Evolutionary conservation across 2,113 vertebrate genomes (phyloP), one percentile per base, ranked within the genome.

Genomic region (Perccottus glenii): DNA sequence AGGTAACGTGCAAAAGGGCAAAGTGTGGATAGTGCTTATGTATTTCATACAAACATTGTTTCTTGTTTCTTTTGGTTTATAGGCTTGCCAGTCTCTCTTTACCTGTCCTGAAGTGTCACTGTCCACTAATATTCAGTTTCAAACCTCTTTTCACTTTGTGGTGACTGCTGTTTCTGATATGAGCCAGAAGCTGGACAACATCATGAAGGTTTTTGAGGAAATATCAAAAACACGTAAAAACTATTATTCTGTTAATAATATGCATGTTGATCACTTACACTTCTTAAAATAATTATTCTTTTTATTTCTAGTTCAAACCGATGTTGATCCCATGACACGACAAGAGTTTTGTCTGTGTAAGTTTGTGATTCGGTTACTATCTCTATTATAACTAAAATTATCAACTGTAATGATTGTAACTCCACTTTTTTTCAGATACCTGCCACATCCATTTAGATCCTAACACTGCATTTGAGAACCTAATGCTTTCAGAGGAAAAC

Each of bases 391-490:
- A 46, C 10, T 11, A 46, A 14, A 46, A 8, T 43, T 11, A 6
- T 11, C 10, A 46, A 46, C 11, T 11, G 12, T 14, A 46, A 46
- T 15, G 7, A 32, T 27, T 19, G 4, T 46, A 46, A 46, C 38
- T 40, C 5, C 5, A 5, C 2, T 40, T 40, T 46, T 46, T 27
- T 53, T 53, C 64, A 84, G 82, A 84, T 64, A 72, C 15, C 48
- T 64, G 64, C 58, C 14, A 16, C 15, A 57, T 70, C 44, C 51
- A 4, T 45, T 44, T 77, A 64, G 82, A 88, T 79, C 80, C 72
- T 32, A 82, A 83, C 77, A 87, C 88, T 0, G 80, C 78, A 32
- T 73, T 75, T 74, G 72, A 63, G 45, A 58, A 79, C 42, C 67
- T 87, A 5, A 36, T 64, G 32, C 73, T 87, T 47, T 85, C 83